Evolutionary conservation across 2,888 invertebrate species (phyloP).

Genomic region (Meiosimyza platycephala): DNA sequence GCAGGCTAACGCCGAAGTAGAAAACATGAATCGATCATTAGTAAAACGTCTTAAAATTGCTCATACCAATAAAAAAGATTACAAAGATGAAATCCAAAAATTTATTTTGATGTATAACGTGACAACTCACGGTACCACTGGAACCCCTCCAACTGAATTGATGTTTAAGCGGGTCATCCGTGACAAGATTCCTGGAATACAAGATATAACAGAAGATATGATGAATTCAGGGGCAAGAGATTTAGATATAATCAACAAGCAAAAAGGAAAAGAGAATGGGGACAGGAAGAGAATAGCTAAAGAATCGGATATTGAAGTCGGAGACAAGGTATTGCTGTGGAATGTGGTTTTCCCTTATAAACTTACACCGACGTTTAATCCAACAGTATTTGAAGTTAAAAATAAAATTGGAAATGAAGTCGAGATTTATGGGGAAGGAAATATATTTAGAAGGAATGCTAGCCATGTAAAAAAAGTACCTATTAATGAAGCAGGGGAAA

Average conservation of each 20-base stretch:
- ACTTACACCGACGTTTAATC: constrained; percentile 31
- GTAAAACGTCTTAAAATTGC: too few relatives aligned
- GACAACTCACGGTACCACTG: constrained; percentile 26
- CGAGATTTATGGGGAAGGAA: constrained; percentile 29
- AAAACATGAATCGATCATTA: too few relatives aligned
- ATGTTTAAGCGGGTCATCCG: constrained; percentile 37
- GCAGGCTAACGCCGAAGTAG: constrained; percentile 3
- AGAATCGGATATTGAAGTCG: constrained; percentile 28
- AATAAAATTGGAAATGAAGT: constrained; percentile 33
- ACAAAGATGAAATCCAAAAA: too few relatives aligned
- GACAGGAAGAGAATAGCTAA: constrained; percentile 30
- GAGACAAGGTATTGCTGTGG: constrained; percentile 34
- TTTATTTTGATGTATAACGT: constrained; percentile 35
- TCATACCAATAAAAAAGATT: too few relatives aligned
- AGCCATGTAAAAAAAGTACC: constrained; percentile 34
- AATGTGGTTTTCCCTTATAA: constrained; percentile 17
- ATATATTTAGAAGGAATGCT: constrained; percentile 31
- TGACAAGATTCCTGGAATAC: neutral
- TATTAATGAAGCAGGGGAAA: too few relatives aligned
- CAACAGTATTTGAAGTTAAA: constrained; percentile 27
- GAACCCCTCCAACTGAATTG: constrained; percentile 33
- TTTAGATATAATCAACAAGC: neutral
- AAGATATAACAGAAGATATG: too few relatives aligned
- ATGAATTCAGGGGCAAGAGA: too few relatives aligned
- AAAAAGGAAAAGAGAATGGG: constrained; percentile 31